Conservation (phyloP, 2,888 invertebrate genomes). For the Odiellus spinosus region DNA sequence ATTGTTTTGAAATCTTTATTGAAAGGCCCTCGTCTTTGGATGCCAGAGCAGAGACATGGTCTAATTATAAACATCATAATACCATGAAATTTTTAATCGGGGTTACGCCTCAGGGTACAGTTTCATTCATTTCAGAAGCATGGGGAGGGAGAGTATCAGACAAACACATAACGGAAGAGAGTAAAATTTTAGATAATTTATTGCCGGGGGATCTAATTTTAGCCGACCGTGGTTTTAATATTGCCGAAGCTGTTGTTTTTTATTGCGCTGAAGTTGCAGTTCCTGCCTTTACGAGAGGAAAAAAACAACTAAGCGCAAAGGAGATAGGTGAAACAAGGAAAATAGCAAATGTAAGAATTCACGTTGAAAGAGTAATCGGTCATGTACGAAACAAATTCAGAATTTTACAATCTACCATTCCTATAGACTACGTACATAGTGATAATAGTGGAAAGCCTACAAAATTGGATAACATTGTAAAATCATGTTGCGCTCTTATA, state of each 20-base stretch:
- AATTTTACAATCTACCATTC: too few species aligned
- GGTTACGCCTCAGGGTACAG: constrained; percentile 23
- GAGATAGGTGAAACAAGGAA: too few species aligned
- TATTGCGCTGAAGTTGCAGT: too few species aligned
- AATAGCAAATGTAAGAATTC: too few species aligned
- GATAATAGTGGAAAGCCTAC: too few species aligned
- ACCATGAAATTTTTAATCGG: constrained; percentile 26
- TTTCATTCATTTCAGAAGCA: constrained; percentile 26
- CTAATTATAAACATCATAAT: constrained; percentile 21
- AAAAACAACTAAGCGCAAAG: too few species aligned
- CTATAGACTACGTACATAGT: too few species aligned
- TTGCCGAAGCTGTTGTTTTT: neutral
- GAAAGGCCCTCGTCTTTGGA: constrained; percentile 27
- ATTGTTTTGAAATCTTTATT: constrained; percentile 28
- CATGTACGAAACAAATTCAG: too few species aligned
- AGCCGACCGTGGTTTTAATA: constrained; percentile 20
- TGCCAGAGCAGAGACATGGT: constrained; percentile 27
- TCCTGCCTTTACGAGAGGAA: too few species aligned
- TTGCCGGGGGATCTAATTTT: constrained; percentile 17
- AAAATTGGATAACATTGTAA: too few species aligned
- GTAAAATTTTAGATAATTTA: constrained; percentile 13
- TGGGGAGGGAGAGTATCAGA: constrained; percentile 25
- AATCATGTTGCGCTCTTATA: too few species aligned
- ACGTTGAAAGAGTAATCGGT: too few species aligned
- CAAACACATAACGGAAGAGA: constrained; percentile 12